Evolutionary conservation across 92 coral and sea anemone genomes (phyloP).

Genomic region (Epizoanthus stellaris): DNA sequence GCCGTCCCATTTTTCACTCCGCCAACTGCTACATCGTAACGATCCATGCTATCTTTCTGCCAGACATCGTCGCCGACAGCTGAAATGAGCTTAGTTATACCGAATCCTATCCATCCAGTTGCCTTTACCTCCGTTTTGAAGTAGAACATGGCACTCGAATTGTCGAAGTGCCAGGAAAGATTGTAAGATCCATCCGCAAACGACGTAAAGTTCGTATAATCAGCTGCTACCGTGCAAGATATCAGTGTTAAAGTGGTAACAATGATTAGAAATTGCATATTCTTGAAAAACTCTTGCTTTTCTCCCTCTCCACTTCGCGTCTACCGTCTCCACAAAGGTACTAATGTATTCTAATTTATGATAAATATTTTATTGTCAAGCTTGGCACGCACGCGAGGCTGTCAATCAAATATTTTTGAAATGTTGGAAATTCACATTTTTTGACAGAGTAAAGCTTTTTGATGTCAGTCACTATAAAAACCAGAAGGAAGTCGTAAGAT

Average conservation of each 20-base stretch:
- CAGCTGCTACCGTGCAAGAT: slow-evolving; percentile 9
- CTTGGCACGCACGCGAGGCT: too few species aligned
- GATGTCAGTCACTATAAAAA: too few species aligned
- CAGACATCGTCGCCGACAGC: not conserved
- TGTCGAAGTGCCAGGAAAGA: slow-evolving; percentile 23
- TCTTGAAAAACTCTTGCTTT: not conserved
- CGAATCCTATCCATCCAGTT: slow-evolving; percentile 24
- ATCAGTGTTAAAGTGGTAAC: not conserved
- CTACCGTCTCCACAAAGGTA: too few species aligned
- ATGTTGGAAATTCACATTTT: too few species aligned
- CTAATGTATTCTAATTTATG: too few species aligned
- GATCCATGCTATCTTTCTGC: slow-evolving; percentile 7
- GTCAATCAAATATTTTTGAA: too few species aligned
- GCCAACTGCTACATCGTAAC: slow-evolving; percentile 12
- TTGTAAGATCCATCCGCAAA: slow-evolving; percentile 3
- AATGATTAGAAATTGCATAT: not conserved
- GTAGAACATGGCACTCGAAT: slow-evolving; percentile 9
- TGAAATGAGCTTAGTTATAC: not conserved
- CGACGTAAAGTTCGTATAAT: slow-evolving; percentile 28
- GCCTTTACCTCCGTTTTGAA: slow-evolving; percentile 33
- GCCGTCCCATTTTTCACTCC: slow-evolving; percentile 1
- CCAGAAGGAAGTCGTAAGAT: too few species aligned
- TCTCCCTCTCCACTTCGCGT: too few species aligned
- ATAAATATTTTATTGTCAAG: too few species aligned
- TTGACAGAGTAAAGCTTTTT: too few species aligned